These are phyloP conservation scores for Seriola aureovittata DNA, from an alignment of 2,113 vertebrate genomes.

Conservation along the genomic window DNA sequence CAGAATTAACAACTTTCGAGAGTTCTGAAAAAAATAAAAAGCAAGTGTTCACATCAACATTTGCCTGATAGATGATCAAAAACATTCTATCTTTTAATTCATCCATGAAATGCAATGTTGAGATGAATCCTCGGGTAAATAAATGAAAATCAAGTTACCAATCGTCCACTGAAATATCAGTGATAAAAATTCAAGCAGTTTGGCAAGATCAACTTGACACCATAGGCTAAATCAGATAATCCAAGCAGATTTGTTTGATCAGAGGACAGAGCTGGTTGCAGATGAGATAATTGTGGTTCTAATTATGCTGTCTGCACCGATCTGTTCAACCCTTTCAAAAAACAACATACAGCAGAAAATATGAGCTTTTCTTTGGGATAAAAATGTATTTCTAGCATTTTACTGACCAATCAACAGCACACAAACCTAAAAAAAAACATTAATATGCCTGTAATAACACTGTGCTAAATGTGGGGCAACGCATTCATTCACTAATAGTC, in stretches of 20 bases:
- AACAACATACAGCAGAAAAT: too few species aligned
- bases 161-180: background rate
- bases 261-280: background rate
- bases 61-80: background rate
- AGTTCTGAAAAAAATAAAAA: background rate
- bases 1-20: background rate
- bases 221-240: background rate
- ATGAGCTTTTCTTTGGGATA: too few species aligned
- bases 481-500: background rate
- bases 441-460: background rate
- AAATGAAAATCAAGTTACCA: background rate
- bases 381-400: background rate
- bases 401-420: background rate
- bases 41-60: background rate
- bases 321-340: background rate
- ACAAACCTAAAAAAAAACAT: background rate
- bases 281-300: background rate
- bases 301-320: background rate
- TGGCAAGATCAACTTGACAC: background rate
- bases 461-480: constrained; percentile 3
- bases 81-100: background rate
- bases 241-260: background rate
- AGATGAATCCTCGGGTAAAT: background rate
- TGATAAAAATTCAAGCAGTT: constrained; percentile 14
- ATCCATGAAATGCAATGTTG: constrained; percentile 1